These are phyloP conservation scores for Diadumene lineata DNA, from an alignment of 92 coral and sea anemone genomes.

Conservation along the genomic window DNA sequence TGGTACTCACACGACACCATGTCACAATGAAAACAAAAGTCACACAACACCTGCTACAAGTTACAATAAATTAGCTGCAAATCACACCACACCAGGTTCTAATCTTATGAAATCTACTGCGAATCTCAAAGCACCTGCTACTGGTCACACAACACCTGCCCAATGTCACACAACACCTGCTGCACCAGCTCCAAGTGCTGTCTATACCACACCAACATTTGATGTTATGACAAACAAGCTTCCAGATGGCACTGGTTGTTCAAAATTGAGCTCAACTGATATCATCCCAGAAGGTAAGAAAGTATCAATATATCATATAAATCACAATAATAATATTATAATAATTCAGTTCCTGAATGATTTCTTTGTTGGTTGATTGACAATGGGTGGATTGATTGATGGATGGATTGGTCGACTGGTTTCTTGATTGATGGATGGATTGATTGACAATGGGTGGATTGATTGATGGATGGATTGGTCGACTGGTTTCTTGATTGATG, in stretches of 20 bases:
- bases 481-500: no score
- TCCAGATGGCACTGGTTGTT: neutral
- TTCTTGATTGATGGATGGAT: no score
- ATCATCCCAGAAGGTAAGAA: slow-evolving; percentile 19
- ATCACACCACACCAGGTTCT: slow-evolving; percentile 7
- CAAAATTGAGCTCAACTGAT: neutral
- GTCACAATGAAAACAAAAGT: neutral
- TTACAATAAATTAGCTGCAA: neutral
- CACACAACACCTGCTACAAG: slow-evolving; percentile 8
- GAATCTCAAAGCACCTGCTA: slow-evolving; percentile 11
- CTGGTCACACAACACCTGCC: slow-evolving; percentile 19
- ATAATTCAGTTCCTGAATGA: no score
- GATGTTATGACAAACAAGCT: neutral
- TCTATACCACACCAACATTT: neutral
- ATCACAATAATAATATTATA: no score
- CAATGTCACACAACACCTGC: slow-evolving; percentile 20
- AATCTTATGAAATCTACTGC: slow-evolving; percentile 3
- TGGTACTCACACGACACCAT: neutral
- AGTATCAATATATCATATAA: no score
- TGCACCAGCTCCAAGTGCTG: neutral
- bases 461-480: no score
- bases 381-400: no score
- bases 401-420: no score
- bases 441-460: no score
- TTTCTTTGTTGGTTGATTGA: no score